Evolutionary conservation across 2,797 vertebrate species (phyloP).

Genomic region (Neosilurus mollespiculum): DNA sequence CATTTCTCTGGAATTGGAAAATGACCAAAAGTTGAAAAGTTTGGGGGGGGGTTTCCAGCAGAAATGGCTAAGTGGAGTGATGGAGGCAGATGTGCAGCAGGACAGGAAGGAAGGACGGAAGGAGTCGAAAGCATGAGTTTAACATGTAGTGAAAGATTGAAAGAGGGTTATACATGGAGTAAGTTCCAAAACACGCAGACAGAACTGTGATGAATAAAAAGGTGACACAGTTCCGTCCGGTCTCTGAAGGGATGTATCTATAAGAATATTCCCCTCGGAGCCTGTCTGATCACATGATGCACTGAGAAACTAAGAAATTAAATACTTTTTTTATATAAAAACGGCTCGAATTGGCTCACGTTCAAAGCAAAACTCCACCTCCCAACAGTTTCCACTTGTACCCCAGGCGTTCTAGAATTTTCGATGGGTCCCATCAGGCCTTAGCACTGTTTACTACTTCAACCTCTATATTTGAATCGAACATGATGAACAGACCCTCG

Average conservation of each 20-base stretch:
- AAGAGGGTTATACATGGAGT: not conserved
- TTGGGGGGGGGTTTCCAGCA: not conserved
- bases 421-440: not conserved
- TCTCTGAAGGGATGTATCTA: not conserved
- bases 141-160: constrained; percentile 30
- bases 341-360: not conserved
- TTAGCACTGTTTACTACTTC: not conserved
- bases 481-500: not conserved
- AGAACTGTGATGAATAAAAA: not conserved
- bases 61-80: not conserved
- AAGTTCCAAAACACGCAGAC: not conserved
- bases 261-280: not conserved
- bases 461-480: not conserved
- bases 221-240: not conserved
- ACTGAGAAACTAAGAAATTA: not conserved
- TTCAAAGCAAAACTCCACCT: constrained; percentile 1
- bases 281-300: not conserved
- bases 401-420: not conserved
- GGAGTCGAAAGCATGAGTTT: not conserved
- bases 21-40: not conserved
- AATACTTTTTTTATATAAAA: not conserved
- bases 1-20: not conserved
- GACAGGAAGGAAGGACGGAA: constrained; percentile 32
- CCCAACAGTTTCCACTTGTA: not conserved
- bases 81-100: constrained; percentile 20